Evolutionary conservation across 2,797 vertebrate species (phyloP).

Genomic region (Cyprinella venusta): DNA sequence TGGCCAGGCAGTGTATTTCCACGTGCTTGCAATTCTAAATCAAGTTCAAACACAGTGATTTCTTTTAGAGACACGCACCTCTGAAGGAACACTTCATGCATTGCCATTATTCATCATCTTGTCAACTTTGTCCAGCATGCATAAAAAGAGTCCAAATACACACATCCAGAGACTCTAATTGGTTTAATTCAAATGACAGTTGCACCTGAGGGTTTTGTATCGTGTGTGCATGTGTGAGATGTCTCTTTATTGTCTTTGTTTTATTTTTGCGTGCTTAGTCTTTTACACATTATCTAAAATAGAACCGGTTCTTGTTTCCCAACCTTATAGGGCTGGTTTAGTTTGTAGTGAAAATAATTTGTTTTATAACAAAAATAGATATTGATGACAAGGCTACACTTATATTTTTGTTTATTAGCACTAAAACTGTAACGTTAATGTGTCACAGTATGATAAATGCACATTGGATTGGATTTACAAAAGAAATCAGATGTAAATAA

Average conservation of each 20-base stretch:
- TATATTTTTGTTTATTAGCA: not conserved
- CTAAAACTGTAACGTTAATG: not conserved
- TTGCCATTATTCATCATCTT: slow-evolving; percentile 19
- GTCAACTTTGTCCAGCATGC: slow-evolving; percentile 6
- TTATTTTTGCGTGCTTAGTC: not conserved
- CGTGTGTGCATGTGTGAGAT: not conserved
- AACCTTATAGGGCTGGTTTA: not conserved
- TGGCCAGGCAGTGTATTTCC: not conserved
- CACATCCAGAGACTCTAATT: not conserved
- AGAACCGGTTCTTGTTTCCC: not conserved
- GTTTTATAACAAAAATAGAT: not conserved
- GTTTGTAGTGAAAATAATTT: not conserved
- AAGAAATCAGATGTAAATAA: not conserved
- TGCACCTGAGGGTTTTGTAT: slow-evolving; percentile 10
- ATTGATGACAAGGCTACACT: no score
- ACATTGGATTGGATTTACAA: not conserved
- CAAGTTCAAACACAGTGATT: not conserved
- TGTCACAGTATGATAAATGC: slow-evolving; percentile 1
- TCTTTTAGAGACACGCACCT: not conserved
- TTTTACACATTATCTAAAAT: not conserved
- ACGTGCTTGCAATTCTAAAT: not conserved
- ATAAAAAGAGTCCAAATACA: slow-evolving; percentile 11
- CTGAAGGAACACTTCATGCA: not conserved
- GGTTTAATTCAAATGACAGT: not conserved
- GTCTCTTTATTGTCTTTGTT: not conserved